These are phyloP conservation scores for Eriocheir sinensis DNA, from an alignment of 1,140 invertebrate genomes.

Conservation along the genomic window DNA sequence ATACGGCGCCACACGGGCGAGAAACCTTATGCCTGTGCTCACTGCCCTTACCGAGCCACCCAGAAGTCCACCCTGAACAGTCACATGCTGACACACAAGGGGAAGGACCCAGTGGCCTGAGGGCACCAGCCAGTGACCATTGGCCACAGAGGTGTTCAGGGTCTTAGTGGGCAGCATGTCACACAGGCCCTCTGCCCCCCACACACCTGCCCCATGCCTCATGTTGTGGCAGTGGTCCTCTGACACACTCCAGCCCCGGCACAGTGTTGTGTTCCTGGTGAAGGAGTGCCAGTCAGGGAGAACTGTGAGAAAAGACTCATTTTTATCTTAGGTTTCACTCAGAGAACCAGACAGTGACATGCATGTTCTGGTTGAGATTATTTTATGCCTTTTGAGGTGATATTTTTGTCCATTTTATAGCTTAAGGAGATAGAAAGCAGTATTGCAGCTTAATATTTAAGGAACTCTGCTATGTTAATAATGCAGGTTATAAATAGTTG, in stretches of 20 bases:
- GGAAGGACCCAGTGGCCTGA: constrained; percentile 34
- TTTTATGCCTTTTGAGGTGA: neutral
- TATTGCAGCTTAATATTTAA: neutral
- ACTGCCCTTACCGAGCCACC: constrained; percentile 72
- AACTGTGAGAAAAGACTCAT: too few species aligned
- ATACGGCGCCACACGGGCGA: constrained; percentile 77
- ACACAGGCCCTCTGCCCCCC: neutral
- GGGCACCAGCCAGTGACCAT: neutral
- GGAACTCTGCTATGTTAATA: neutral
- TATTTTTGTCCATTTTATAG: neutral
- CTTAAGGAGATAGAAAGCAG: neutral
- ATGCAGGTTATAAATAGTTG: constrained; percentile 26
- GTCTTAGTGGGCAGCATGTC: neutral
- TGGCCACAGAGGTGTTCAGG: neutral
- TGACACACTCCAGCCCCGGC: neutral
- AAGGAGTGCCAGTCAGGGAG: too few species aligned
- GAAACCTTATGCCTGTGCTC: constrained; percentile 71
- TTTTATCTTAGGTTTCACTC: too few species aligned
- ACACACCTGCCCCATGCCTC: neutral
- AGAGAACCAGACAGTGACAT: neutral
- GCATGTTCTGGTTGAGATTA: neutral
- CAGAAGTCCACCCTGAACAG: constrained; percentile 71
- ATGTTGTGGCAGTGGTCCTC: neutral
- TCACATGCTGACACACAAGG: constrained; percentile 71
- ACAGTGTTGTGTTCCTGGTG: neutral